Conservation (phyloP, 2,113 vertebrate genomes). For the Macroglossus sobrinus region DNA sequence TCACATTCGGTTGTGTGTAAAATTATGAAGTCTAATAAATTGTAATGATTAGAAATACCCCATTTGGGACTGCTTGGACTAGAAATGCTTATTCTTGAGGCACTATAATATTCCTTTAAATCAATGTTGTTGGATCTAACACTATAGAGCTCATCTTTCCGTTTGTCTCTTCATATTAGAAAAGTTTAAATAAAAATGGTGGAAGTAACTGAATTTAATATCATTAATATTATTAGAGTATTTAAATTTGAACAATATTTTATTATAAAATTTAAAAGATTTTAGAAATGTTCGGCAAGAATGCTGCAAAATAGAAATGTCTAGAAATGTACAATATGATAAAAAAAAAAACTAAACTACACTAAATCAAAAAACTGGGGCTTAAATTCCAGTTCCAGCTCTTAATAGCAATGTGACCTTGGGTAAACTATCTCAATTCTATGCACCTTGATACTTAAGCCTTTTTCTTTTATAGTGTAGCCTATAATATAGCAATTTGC, state of each 20-base stretch:
- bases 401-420: too few species aligned
- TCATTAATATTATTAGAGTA: conserved; percentile 11
- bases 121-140: neutral
- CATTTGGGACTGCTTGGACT: neutral
- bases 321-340: too few species aligned
- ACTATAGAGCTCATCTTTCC: neutral
- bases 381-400: too few species aligned
- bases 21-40: conserved; percentile 51
- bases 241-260: conserved; percentile 27
- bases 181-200: conserved; percentile 27
- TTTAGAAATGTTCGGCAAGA: neutral
- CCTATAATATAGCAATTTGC: neutral
- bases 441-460: neutral
- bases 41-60: conserved; percentile 47
- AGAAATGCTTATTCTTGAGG: conserved; percentile 14
- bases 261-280: neutral
- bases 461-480: conserved; percentile 35
- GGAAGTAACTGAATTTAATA: neutral
- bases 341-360: too few species aligned
- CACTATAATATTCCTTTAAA: neutral
- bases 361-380: too few species aligned
- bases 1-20: conserved; percentile 34
- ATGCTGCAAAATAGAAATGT: neutral
- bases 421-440: too few species aligned
- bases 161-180: conserved; percentile 19